Evolutionary conservation across 2,797 vertebrate species (phyloP).

Genomic region (Okamejei kenojei): DNA sequence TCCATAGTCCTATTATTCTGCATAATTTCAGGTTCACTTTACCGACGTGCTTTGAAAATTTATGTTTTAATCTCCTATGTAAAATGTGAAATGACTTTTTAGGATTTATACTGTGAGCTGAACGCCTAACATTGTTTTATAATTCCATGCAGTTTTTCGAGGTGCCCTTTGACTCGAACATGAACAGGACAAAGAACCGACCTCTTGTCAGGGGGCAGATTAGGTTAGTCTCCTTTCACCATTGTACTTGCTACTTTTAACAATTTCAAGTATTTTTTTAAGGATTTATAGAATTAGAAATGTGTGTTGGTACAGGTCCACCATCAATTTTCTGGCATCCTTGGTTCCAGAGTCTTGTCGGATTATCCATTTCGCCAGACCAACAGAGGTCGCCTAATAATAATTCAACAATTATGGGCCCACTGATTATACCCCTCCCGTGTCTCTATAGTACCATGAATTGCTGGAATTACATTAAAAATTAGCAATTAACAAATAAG

Average conservation of each 20-base stretch:
- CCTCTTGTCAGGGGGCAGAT: conserved; percentile 92
- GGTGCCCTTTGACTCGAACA: conserved; percentile 97
- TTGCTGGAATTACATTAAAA: too few relatives aligned
- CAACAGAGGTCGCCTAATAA: too few relatives aligned
- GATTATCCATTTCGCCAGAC: too few relatives aligned
- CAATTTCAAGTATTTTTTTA: not conserved
- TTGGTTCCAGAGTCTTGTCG: too few relatives aligned
- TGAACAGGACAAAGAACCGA: conserved; percentile 97
- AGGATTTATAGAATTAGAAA: not conserved
- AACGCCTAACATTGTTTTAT: conserved; percentile 46
- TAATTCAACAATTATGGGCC: too few relatives aligned
- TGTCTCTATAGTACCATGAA: too few relatives aligned
- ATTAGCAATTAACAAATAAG: too few relatives aligned
- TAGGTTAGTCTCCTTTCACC: conserved; percentile 64
- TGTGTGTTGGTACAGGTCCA: not conserved
- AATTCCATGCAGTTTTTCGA: conserved; percentile 79
- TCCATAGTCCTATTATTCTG: not conserved
- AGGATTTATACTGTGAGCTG: not conserved
- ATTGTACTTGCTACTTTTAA: conserved; percentile 12
- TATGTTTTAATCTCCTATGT: not conserved
- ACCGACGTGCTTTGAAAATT: not conserved
- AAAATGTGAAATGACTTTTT: not conserved
- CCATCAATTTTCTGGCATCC: too few relatives aligned
- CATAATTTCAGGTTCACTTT: not conserved
- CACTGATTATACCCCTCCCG: too few relatives aligned